Conservation (phyloP, 2,113 vertebrate species). For the Ibidorhyncha struthersii region DNA sequence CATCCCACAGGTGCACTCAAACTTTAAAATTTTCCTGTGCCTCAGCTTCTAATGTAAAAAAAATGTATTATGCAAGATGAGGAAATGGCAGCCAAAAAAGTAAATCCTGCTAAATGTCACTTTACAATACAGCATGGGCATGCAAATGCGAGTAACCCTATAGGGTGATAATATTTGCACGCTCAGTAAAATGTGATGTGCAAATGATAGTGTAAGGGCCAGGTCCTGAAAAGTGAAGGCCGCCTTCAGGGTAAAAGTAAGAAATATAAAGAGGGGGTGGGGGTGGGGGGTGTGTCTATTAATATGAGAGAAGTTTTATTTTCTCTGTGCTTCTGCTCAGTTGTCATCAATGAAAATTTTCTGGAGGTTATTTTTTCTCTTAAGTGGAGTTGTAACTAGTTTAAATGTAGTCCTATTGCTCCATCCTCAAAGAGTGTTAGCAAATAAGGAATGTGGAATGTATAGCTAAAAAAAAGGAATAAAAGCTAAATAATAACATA, state of each 20-base stretch:
- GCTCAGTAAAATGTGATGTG: neutral
- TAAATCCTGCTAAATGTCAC: constrained; percentile 60
- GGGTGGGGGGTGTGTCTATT: neutral
- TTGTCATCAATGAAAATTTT: neutral
- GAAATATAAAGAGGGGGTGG: neutral
- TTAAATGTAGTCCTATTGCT: neutral
- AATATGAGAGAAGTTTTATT: neutral
- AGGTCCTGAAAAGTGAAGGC: neutral
- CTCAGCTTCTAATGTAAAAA: constrained; percentile 54
- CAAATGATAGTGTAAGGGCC: neutral
- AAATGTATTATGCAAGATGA: constrained; percentile 63
- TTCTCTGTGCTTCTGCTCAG: neutral
- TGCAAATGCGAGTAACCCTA: constrained; percentile 35
- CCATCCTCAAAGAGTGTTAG: neutral
- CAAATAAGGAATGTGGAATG: neutral
- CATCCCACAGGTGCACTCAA: constrained; percentile 26
- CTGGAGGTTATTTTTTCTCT: neutral
- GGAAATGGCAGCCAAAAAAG: constrained; percentile 59
- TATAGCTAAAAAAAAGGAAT: neutral
- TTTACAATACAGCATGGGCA: constrained; percentile 31
- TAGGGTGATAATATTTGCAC: neutral
- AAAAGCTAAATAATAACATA: neutral
- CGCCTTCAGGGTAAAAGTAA: neutral
- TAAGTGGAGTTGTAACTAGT: neutral
- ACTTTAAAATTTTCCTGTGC: constrained; percentile 13